Conservation (phyloP, 2,113 vertebrate genomes). For the Prionailurus bengalensis region DNA sequence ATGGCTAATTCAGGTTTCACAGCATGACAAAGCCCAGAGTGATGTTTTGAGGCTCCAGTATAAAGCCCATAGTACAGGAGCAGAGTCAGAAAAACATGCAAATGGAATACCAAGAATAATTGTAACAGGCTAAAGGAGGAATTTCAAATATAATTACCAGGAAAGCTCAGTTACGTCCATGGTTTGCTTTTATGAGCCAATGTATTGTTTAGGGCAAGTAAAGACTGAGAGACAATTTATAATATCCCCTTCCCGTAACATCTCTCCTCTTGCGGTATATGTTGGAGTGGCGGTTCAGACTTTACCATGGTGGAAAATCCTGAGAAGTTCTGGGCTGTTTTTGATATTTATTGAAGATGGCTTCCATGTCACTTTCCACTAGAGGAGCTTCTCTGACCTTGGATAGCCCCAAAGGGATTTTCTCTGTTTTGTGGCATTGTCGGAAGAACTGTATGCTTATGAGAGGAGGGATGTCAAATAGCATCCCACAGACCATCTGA, state of each 20-base stretch:
- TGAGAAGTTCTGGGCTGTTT: neutral
- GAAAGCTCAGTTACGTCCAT: neutral
- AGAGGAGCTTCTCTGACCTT: neutral
- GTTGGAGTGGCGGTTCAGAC: too few relatives aligned
- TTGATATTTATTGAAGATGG: neutral
- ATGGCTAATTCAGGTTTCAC: neutral
- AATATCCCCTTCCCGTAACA: neutral
- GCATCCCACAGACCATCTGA: neutral
- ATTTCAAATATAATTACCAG: neutral
- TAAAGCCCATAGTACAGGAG: neutral
- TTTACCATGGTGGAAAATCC: neutral
- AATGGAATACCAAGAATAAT: neutral
- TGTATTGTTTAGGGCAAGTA: neutral
- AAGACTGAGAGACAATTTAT: neutral
- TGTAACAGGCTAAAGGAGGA: neutral
- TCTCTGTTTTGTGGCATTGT: neutral
- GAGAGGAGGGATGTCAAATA: neutral
- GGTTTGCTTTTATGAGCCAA: neutral
- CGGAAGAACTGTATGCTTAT: neutral
- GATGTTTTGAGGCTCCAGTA: neutral
- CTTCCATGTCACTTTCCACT: neutral
- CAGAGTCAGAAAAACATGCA: neutral
- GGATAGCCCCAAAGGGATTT: neutral
- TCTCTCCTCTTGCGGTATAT: too few relatives aligned
- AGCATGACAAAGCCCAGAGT: neutral